These are phyloP conservation scores for Tychaedon coryphoeus DNA, from an alignment of 2,113 vertebrate genomes.

Conservation along the genomic window DNA sequence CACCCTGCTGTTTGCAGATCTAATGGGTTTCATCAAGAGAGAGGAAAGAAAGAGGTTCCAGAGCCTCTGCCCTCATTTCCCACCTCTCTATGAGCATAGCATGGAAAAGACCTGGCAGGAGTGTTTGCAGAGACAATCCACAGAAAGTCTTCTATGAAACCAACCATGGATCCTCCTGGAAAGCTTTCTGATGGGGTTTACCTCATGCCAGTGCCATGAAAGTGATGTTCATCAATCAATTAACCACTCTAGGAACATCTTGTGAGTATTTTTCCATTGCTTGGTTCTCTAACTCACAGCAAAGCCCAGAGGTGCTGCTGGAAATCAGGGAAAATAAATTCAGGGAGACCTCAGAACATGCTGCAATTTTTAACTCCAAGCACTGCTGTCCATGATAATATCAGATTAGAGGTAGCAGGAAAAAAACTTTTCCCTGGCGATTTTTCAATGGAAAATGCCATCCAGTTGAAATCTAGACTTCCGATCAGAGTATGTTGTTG, in stretches of 20 bases:
- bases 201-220: neutral
- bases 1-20: neutral
- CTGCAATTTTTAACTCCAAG: neutral
- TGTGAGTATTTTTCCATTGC: neutral
- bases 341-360: neutral
- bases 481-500: neutral
- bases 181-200: neutral
- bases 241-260: neutral
- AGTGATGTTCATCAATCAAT: neutral
- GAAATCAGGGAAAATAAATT: neutral
- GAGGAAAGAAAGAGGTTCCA: neutral
- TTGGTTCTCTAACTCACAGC: neutral
- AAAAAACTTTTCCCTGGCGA: neutral
- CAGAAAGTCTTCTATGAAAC: neutral
- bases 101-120: neutral
- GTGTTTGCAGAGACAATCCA: neutral
- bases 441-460: slow-evolving; percentile 50
- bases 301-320: neutral
- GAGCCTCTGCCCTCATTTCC: neutral
- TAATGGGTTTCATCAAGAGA: neutral
- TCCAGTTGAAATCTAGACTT: slow-evolving; percentile 28
- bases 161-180: neutral
- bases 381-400: neutral
- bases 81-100: neutral
- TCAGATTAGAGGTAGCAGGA: neutral